Evolutionary conservation across 2,888 invertebrate genomes (phyloP), one percentile per base, ranked within the genome.

Genomic region (Colletes collaris): DNA sequence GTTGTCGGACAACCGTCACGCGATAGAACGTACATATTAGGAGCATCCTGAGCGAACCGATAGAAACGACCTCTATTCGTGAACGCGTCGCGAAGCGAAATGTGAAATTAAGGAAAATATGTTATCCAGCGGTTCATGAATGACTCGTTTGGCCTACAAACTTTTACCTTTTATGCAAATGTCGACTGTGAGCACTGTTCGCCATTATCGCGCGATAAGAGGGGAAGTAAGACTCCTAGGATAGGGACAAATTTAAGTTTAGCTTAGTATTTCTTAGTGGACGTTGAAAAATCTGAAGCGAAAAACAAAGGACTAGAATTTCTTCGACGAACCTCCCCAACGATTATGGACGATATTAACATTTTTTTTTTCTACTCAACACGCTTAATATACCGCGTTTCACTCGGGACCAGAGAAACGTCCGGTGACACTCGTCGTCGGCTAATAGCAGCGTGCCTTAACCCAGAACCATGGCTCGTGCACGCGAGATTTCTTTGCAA

Each of bases 341-440:
- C 46, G 55, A 44, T 49, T 50, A 37, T 55, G 37, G n/a, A 13
- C 16, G 35, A 66, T 49, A 59, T 69, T 65, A 70, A 76, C 81
- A 76, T 81, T 81, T 81, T 59, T 27, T 16, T 27, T 81, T 69
- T 37, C 11, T 46, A 6, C 55, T 16, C 46, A 44, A 27, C 67
- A 53, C 56, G 68, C 59, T 81, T 72, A 66, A 62, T 72, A 72
- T 65, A 65, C 65, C 50, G 16, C 68, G 81, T 81, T 81, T 81
- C 81, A 80, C 81, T 81, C 60, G 50, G 52, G 37, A 56, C 50
- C 60, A 65, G 75, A 75, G 71, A 81, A 80, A 81, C 53, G 68
- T 44, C 46, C 62, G 71, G 70, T 64, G 66, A 74, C 63, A 64
- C 55, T 62, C 63, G 68, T 40, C 40, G 27, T 40, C 64, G 7